Base-by-base conservation (phyloP, 1,140 invertebrate species). In the Procambarus virginalis region DNA sequence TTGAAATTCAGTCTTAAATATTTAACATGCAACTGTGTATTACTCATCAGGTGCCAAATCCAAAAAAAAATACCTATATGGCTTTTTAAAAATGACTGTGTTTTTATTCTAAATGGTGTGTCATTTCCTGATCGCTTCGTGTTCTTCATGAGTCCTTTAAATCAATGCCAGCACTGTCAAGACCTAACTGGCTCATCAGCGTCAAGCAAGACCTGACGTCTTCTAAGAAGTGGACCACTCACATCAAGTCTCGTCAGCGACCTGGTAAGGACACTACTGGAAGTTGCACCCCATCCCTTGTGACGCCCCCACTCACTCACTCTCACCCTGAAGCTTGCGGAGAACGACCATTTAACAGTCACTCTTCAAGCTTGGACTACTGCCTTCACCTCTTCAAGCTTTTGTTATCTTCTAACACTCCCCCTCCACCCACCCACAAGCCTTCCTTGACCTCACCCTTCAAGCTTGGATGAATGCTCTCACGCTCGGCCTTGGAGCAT, bases 161-260 rank as follows among this genome's bases (percentile, higher is more conserved):
- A 78, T 9, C 51, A 49, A 12, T 78, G 76, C 76, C 76, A 78
- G 76, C n/a, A 51, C 51, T 49, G 6, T 12, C 76, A 78, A 78
- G 76, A 78, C 76, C 14, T 78, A 78, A 49, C 76, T 78, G 76
- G 76, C 76, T 46, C 48, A 78, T 78, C 76, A 78, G 2, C 76
- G 76, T 78, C 76, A 78, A 51, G 76, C 76, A 78, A 46, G 76
- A 78, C 76, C 46, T 78, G 76, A 78, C 76, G 76, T 78, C 76
- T 49, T 46, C 76, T 51, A 20, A 77, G 46, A 77, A 77, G 76
- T 4, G 51, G 76, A 78, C 76, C 76, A 78, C 48, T 51, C 76
- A 78, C 46, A 78, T 46, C 45, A 48, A 14, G 45, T 78, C 2
- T 48, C 76, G 8, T 2, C 76, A 78, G 76, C 46, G 46, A 78